phyloP scores from a whole-genome alignment of 1,140 invertebrate genomes.

The Harlomillsia oculata region DNA sequence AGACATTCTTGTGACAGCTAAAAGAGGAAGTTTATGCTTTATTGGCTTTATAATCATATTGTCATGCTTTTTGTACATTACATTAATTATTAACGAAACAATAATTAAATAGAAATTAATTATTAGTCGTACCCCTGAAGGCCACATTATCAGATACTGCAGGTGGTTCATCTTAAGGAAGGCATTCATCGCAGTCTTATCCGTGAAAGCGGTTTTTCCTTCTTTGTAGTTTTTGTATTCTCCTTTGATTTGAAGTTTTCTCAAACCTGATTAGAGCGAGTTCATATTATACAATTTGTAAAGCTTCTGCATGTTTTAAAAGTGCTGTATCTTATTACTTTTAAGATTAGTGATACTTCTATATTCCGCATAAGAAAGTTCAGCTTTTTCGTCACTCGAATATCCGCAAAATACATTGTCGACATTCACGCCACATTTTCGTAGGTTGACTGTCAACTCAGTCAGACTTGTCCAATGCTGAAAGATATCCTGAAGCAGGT shows the following conservation, averaged over 20 bases:
- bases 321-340: background rate
- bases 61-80: no score
- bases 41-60: no score
- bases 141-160: background rate
- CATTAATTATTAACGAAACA: no score
- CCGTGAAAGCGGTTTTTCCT: background rate
- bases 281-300: background rate
- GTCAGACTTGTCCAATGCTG: background rate
- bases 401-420: background rate
- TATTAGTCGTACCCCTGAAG: background rate
- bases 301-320: background rate
- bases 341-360: background rate
- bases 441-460: background rate
- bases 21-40: no score
- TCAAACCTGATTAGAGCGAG: background rate
- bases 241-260: background rate
- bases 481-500: background rate
- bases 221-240: background rate
- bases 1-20: no score
- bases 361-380: no score
- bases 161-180: background rate
- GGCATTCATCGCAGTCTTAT: background rate
- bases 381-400: background rate
- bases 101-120: no score
- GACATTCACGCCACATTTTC: conserved; percentile 3